A percentile compares a stretch with the other conserved stretches of the same genome.
phyloP scores from a whole-genome alignment of 2,888 invertebrate species.

The Blastobasis adustella region DNA sequence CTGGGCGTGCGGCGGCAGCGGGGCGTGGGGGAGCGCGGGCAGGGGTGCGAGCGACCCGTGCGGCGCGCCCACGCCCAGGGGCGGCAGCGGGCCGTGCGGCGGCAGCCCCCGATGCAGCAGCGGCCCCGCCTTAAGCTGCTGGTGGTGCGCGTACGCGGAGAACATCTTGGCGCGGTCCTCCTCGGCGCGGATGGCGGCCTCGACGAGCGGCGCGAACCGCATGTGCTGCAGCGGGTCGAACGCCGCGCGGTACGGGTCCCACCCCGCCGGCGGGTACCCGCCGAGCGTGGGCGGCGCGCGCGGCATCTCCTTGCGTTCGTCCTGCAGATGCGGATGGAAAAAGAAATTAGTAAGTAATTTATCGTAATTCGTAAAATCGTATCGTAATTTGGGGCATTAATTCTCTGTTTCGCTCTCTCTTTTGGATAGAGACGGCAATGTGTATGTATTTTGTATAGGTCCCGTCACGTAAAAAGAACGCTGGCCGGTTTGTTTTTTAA shows the following conservation, averaged over 20 bases:
- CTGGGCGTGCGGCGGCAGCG: slow-evolving; percentile 37
- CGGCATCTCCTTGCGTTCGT: slow-evolving; percentile 72
- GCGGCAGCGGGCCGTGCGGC: slow-evolving; percentile 59
- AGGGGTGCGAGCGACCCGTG: slow-evolving; percentile 58
- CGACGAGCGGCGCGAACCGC: slow-evolving; percentile 86
- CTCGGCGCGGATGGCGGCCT: slow-evolving; percentile 84
- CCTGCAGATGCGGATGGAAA: slow-evolving; percentile 13
- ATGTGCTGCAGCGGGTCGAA: slow-evolving; percentile 81
- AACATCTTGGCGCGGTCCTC: slow-evolving; percentile 87
- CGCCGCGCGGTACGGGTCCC: slow-evolving; percentile 81
- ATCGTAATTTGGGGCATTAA: too few species aligned
- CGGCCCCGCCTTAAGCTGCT: slow-evolving; percentile 67
- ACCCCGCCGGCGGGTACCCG: slow-evolving; percentile 76
- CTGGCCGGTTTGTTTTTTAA: too few species aligned
- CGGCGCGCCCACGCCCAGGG: slow-evolving; percentile 51
- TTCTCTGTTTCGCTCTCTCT: too few species aligned
- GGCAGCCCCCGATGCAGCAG: slow-evolving; percentile 62
- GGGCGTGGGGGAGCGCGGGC: slow-evolving; percentile 33
- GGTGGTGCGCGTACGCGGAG: slow-evolving; percentile 79
- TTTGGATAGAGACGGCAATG: too few species aligned
- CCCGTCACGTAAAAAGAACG: too few species aligned
- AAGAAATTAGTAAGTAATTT: too few species aligned
- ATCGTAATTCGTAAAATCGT: too few species aligned
- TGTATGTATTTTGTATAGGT: too few species aligned
- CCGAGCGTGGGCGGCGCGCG: slow-evolving; percentile 58